These are phyloP conservation scores for Artibeus lituratus DNA, from an alignment of 2,797 vertebrate genomes.

Conservation along the genomic window DNA sequence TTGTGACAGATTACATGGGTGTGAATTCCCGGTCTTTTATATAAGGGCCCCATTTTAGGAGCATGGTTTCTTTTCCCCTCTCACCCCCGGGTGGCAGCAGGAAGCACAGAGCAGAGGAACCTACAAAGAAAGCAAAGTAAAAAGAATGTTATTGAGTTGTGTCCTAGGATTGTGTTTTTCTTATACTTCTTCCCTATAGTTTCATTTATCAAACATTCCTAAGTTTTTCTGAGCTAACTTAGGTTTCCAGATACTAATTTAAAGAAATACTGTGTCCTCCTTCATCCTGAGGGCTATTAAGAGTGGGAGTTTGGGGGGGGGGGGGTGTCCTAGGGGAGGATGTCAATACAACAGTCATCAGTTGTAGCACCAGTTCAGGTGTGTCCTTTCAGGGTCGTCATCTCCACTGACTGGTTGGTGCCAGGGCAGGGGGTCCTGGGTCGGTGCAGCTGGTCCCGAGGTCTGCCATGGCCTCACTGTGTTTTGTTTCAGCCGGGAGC, in stretches of 20 bases:
- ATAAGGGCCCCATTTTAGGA: not conserved
- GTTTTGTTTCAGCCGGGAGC: not conserved
- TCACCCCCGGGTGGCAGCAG: slow-evolving; percentile 79
- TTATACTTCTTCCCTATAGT: not conserved
- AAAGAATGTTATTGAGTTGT: not conserved
- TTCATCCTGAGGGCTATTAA: not conserved
- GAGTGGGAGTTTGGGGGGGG: not conserved
- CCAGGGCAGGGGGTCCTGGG: not conserved
- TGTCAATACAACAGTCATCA: not conserved
- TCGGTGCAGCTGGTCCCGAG: no score
- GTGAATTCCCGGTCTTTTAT: not conserved
- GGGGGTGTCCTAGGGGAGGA: no score
- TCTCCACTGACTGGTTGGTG: not conserved
- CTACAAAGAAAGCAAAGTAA: not conserved
- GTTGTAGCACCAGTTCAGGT: not conserved
- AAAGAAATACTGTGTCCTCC: not conserved
- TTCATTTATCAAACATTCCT: not conserved
- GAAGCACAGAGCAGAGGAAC: slow-evolving; percentile 57
- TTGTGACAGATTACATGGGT: not conserved
- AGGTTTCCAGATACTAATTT: not conserved
- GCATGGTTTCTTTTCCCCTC: slow-evolving; percentile 3
- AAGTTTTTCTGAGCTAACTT: not conserved
- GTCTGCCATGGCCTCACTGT: not conserved
- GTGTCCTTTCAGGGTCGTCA: not conserved
- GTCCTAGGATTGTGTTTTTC: not conserved